Conservation (phyloP, 2,797 vertebrate genomes). For the Malurus leucopterus region DNA sequence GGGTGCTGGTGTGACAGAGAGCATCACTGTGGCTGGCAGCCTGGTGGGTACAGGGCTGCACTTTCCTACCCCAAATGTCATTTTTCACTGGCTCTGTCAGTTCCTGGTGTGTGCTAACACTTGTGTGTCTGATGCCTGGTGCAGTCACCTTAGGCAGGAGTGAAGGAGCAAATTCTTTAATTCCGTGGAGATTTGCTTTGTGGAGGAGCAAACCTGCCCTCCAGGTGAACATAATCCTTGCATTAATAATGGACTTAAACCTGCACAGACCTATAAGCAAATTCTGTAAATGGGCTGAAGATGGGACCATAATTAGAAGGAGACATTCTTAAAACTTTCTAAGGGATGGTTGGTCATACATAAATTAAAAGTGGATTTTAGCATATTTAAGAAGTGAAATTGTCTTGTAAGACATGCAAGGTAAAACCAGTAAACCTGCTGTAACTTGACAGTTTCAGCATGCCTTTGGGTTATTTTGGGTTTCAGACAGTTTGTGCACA, state of each 20-base stretch:
- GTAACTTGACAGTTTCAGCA: not conserved
- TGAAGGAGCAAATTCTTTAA: not conserved
- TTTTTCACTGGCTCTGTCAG: not conserved
- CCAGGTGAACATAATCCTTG: conserved; percentile 17
- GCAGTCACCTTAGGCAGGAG: not conserved
- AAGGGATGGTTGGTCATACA: not conserved
- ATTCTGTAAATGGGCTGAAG: not conserved
- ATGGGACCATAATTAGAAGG: not conserved
- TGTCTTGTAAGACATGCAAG: not conserved
- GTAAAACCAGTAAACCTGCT: not conserved
- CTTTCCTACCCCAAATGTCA: not conserved
- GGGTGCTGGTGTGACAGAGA: not conserved
- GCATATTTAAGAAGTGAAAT: not conserved
- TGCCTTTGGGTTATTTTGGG: not conserved
- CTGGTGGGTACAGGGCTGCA: not conserved
- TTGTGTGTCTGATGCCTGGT: not conserved
- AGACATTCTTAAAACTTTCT: not conserved
- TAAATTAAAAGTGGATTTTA: conserved; percentile 1
- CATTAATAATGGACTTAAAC: conserved; percentile 12
- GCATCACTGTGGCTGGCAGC: not conserved
- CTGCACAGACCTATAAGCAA: not conserved
- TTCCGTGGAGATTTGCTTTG: not conserved
- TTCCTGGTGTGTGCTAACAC: not conserved
- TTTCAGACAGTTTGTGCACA: not conserved
- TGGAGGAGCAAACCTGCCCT: not conserved